Evolutionary conservation across 2,888 invertebrate species (phyloP).

Genomic region (Arrhopalites spinosus): DNA sequence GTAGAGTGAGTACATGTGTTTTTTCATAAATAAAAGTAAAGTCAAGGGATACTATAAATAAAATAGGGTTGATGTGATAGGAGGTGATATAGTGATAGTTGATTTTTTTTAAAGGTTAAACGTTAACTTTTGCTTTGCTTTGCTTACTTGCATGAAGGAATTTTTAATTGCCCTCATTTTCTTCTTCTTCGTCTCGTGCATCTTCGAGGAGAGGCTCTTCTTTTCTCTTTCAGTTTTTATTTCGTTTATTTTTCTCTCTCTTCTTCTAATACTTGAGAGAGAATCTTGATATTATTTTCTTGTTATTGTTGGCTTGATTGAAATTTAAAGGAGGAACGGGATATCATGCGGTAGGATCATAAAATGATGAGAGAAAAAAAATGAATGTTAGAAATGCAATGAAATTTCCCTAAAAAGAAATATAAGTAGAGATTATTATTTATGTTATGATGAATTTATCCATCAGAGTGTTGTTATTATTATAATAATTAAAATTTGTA

Average conservation of each 20-base stretch:
- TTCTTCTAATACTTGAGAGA: neutral
- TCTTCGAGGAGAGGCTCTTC: constrained; percentile 1
- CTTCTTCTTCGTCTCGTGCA: constrained; percentile 11
- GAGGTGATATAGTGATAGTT: neutral
- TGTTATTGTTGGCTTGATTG: too few relatives aligned
- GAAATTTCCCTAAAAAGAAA: too few relatives aligned
- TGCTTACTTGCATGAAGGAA: neutral
- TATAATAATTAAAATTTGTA: neutral
- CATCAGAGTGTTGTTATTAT: neutral
- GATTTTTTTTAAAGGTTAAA: neutral
- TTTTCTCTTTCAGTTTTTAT: constrained; percentile 15
- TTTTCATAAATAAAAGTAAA: neutral
- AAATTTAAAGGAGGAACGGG: too few relatives aligned
- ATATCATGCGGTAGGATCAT: too few relatives aligned
- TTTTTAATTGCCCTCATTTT: constrained; percentile 24
- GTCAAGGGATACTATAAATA: neutral
- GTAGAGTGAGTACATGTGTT: neutral
- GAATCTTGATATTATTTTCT: too few relatives aligned
- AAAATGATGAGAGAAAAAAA: too few relatives aligned
- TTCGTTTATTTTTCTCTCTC: neutral
- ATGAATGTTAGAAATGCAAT: too few relatives aligned
- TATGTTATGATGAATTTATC: neutral
- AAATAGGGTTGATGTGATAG: neutral
- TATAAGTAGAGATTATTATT: neutral
- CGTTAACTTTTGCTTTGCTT: too few relatives aligned